Percentiles rank a stretch among this genome's conserved stretches.
Evolutionary conservation across 2,797 vertebrate species (phyloP).

Genomic region (Platalea minor): DNA sequence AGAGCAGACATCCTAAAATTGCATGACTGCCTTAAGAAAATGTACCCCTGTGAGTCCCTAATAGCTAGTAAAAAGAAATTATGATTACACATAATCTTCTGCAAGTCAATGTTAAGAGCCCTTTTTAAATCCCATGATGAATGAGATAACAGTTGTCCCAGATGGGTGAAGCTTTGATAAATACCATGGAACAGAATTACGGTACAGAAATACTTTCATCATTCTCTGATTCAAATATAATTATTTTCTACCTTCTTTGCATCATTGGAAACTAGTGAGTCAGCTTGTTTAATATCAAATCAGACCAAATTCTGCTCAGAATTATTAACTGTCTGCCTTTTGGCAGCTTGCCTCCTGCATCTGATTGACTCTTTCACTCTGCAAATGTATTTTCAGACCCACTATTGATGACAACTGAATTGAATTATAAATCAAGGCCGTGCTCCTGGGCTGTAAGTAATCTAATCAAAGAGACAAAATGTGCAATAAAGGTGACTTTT

Average conservation of each 20-base stretch:
- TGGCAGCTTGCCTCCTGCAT: background rate
- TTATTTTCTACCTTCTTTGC: background rate
- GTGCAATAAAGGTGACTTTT: background rate
- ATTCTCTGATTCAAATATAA: background rate
- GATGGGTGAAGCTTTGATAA: background rate
- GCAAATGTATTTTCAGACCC: background rate
- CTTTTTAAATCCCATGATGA: background rate
- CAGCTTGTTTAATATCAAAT: conserved; percentile 19
- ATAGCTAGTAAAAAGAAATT: background rate
- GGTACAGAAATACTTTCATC: background rate
- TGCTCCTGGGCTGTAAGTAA: background rate
- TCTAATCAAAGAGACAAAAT: conserved; percentile 10
- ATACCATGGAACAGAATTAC: background rate
- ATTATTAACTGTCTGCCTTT: background rate
- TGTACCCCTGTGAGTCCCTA: background rate
- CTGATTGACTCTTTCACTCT: background rate
- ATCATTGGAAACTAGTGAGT: background rate
- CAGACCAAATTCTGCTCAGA: background rate
- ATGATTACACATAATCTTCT: background rate
- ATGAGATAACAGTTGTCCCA: background rate
- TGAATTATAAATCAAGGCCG: conserved; percentile 26
- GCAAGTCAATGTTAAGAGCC: background rate
- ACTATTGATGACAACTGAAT: background rate
- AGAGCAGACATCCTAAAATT: background rate
- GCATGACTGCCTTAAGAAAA: background rate